A percentile compares a stretch with the other conserved stretches of the same genome.
These are phyloP conservation scores for Rhinoptilus africanus DNA, from an alignment of 2,113 vertebrate species.

Conservation along the genomic window DNA sequence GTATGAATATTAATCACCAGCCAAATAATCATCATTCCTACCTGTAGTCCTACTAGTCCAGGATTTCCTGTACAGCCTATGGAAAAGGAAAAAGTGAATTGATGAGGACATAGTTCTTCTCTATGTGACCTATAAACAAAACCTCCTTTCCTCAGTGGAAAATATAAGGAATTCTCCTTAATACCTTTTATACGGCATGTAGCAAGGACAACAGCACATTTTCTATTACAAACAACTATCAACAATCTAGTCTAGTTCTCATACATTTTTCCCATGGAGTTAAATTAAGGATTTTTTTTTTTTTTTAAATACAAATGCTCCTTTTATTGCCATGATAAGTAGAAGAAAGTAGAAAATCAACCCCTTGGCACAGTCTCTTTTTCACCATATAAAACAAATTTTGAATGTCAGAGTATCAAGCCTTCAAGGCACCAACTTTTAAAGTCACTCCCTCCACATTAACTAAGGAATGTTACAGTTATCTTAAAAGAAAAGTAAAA, in stretches of 20 bases:
- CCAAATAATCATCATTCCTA: not conserved
- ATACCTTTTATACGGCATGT: not conserved
- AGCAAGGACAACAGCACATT: not conserved
- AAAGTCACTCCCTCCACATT: not conserved
- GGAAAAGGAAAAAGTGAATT: not conserved
- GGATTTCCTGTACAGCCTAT: not conserved
- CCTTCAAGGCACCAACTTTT: not conserved
- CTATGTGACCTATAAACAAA: not conserved
- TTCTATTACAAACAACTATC: not conserved
- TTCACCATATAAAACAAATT: not conserved
- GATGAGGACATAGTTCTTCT: not conserved
- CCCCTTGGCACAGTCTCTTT: not conserved
- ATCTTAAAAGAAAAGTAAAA: not conserved
- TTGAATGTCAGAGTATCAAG: not conserved
- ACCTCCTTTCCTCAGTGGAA: not conserved
- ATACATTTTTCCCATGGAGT: not conserved
- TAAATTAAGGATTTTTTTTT: not conserved
- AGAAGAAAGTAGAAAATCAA: not conserved
- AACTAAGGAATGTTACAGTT: not conserved
- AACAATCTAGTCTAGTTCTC: not conserved
- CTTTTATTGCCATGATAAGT: not conserved
- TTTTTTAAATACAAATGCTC: not conserved
- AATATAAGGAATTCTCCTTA: not conserved
- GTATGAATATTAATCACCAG: not conserved
- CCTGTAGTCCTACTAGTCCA: not conserved